Conservation (phyloP, 2,797 vertebrate genomes). For the Tiaroga cobitis region DNA sequence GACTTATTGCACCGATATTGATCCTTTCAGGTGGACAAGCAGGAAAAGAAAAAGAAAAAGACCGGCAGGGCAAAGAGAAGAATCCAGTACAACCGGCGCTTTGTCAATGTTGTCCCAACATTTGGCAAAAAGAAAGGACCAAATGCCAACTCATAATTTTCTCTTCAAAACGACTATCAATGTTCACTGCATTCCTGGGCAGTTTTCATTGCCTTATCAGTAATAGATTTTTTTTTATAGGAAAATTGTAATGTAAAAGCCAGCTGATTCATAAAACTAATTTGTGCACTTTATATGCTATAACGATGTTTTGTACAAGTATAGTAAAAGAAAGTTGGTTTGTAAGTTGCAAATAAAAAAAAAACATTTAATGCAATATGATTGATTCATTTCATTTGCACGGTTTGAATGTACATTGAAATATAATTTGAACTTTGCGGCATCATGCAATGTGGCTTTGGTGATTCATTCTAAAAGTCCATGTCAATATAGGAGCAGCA, state of each 20-base stretch:
- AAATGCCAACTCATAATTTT: constrained; percentile 90
- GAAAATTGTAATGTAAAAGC: not conserved
- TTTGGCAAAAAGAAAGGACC: constrained; percentile 98
- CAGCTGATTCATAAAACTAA: not conserved
- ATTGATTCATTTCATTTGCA: not conserved
- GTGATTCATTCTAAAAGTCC: not conserved
- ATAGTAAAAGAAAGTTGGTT: not conserved
- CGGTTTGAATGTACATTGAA: not conserved
- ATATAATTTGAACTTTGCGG: not conserved
- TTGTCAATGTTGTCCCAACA: constrained; percentile 92
- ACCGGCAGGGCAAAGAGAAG: constrained; percentile 82
- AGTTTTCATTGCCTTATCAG: not conserved
- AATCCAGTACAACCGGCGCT: constrained; percentile 90
- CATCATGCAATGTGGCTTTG: not conserved
- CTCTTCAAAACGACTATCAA: not conserved
- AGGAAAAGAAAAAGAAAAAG: constrained; percentile 86
- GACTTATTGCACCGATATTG: not conserved
- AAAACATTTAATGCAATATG: constrained; percentile 1
- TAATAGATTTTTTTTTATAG: not conserved
- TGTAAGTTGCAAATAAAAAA: constrained; percentile 17
- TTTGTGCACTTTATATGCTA: not conserved
- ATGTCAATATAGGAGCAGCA: not conserved
- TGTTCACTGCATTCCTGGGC: not conserved
- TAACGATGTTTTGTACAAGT: not conserved
- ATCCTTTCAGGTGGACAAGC: constrained; percentile 74